These are phyloP conservation scores for Oryzias melastigma DNA, from an alignment of 2,113 vertebrate genomes.

Conservation along the genomic window DNA sequence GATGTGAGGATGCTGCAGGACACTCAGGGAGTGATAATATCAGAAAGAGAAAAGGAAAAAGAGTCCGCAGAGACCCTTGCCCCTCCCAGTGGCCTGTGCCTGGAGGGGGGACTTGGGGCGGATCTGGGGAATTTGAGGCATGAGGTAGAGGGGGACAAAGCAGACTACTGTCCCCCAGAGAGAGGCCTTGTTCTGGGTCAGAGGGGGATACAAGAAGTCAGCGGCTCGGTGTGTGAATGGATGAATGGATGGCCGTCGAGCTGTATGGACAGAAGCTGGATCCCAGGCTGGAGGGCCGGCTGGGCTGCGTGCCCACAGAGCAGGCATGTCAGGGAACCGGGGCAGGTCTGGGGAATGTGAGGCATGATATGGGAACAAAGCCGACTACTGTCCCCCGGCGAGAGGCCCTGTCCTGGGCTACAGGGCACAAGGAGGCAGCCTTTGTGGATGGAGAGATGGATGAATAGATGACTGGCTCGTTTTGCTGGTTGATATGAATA, in stretches of 20 bases:
- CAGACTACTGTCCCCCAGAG: conserved; percentile 76
- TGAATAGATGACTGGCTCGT: conserved; percentile 22
- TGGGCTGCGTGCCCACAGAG: conserved; percentile 51
- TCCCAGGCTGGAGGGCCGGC: conserved; percentile 34
- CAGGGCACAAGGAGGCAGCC: conserved; percentile 51
- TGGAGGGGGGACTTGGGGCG: conserved; percentile 66
- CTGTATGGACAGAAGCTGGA: conserved; percentile 53
- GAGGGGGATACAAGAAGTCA: conserved; percentile 64
- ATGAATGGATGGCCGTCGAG: conserved; percentile 43
- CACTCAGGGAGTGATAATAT: conserved; percentile 50
- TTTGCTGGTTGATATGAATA: conserved; percentile 19
- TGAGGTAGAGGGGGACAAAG: conserved; percentile 73
- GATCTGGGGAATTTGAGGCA: conserved; percentile 76
- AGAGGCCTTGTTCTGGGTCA: conserved; percentile 68
- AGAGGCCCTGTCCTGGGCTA: conserved; percentile 60
- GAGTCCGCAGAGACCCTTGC: conserved; percentile 42
- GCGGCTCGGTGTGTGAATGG: conserved; percentile 55
- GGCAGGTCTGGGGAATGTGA: conserved; percentile 74
- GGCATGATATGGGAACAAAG: conserved; percentile 76
- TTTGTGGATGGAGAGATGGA: conserved; percentile 38
- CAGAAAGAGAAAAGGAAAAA: conserved; percentile 46
- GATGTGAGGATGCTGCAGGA: conserved; percentile 6
- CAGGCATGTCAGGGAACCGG: conserved; percentile 53
- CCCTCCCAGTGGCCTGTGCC: conserved; percentile 62
- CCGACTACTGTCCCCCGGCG: conserved; percentile 71